Conservation (phyloP, 1,140 invertebrate genomes). For the Harlomillsia oculata region DNA sequence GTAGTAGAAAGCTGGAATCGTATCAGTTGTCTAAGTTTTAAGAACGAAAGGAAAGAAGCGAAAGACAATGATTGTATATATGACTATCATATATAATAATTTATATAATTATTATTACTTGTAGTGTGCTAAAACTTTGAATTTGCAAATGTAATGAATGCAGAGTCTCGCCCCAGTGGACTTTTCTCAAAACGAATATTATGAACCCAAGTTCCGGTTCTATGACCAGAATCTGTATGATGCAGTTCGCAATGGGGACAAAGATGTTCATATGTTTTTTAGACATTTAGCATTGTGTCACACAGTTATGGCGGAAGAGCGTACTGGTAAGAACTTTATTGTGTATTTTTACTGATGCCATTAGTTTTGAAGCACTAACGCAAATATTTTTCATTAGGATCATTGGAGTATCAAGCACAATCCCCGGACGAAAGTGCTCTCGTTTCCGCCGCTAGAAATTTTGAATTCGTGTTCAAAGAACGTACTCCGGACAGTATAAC, state of each 20-base stretch:
- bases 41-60: too few relatives aligned
- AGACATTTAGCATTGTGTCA: conserved; percentile 82
- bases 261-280: conserved; percentile 75
- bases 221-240: conserved; percentile 81
- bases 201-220: conserved; percentile 86
- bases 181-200: conserved; percentile 86
- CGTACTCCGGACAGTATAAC: conserved; percentile 86
- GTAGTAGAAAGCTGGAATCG: too few relatives aligned
- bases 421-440: conserved; percentile 95
- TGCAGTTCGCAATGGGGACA: conserved; percentile 61
- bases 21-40: too few relatives aligned
- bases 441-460: conserved; percentile 93
- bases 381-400: conserved; percentile 52
- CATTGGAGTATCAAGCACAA: conserved; percentile 73
- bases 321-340: conserved; percentile 54
- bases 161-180: conserved; percentile 55
- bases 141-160: too few relatives aligned
- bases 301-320: conserved; percentile 94
- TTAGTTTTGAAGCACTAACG: too few relatives aligned
- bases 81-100: too few relatives aligned
- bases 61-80: too few relatives aligned
- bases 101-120: too few relatives aligned
- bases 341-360: too few relatives aligned
- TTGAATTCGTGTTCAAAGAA: conserved; percentile 95
- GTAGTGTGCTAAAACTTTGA: too few relatives aligned